These are phyloP conservation scores for Ptychoptera contaminata DNA, from an alignment of 2,888 invertebrate species.

Conservation along the genomic window DNA sequence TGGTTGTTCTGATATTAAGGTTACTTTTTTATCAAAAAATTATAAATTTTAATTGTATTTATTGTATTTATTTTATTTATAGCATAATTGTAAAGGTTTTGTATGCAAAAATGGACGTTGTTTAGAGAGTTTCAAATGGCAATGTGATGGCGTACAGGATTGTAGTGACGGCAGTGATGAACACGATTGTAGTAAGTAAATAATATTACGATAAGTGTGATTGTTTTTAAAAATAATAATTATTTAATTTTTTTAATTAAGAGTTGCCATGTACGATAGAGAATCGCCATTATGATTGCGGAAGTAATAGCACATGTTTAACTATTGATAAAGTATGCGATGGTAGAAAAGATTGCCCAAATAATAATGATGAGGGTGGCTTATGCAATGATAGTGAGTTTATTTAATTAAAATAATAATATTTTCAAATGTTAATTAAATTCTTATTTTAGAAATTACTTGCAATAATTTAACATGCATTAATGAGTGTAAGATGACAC, in stretches of 20 bases:
- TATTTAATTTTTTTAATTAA: too few relatives aligned
- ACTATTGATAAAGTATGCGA: conserved; percentile 37
- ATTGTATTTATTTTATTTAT: conserved; percentile 15
- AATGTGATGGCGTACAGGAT: conserved; percentile 40
- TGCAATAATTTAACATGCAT: conserved; percentile 17
- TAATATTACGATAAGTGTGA: too few relatives aligned
- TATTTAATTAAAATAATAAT: not conserved
- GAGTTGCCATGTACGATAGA: conserved; percentile 32
- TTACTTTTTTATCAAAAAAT: not conserved
- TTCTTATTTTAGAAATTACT: not conserved
- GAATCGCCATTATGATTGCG: conserved; percentile 35
- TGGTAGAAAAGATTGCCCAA: conserved; percentile 37
- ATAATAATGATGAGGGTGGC: conserved; percentile 43
- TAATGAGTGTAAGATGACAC: conserved; percentile 30
- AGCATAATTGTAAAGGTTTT: conserved; percentile 42
- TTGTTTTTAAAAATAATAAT: too few relatives aligned
- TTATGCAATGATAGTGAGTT: conserved; percentile 20
- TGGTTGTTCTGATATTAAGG: conserved; percentile 26
- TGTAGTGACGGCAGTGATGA: conserved; percentile 42
- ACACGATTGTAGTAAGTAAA: conserved; percentile 33
- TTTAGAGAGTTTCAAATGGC: conserved; percentile 32
- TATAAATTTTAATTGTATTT: not conserved
- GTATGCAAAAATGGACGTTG: conserved; percentile 41
- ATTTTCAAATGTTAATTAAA: not conserved
- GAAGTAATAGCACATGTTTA: conserved; percentile 38